A percentile compares a stretch with the other conserved stretches of the same genome.
Evolutionary conservation across 2,113 vertebrate species (phyloP).

Genomic region (Egretta garzetta): DNA sequence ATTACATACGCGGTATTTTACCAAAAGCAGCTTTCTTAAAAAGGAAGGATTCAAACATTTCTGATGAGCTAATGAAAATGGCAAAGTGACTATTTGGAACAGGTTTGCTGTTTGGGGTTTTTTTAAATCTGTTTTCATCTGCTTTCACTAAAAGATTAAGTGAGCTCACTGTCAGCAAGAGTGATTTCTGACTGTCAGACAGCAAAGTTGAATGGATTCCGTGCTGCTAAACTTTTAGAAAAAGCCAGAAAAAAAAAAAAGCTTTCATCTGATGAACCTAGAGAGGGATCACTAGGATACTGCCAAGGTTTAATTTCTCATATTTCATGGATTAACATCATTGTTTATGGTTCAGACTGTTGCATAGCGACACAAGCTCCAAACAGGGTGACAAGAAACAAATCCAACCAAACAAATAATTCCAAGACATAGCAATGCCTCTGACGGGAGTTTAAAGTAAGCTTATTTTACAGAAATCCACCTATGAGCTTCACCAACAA

Average conservation of each 20-base stretch:
- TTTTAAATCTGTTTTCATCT: background rate
- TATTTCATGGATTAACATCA: constrained; percentile 50
- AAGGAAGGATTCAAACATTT: background rate
- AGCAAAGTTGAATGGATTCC: background rate
- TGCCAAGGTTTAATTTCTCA: constrained; percentile 19
- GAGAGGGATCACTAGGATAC: background rate
- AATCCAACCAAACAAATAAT: constrained; percentile 15
- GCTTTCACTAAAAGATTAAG: background rate
- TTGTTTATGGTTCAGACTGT: constrained; percentile 22
- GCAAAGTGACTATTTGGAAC: background rate
- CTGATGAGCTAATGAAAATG: background rate
- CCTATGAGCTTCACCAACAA: background rate
- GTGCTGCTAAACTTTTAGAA: background rate
- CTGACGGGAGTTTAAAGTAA: background rate
- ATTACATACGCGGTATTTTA: background rate
- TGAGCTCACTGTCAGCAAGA: background rate
- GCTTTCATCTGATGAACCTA: constrained; percentile 5
- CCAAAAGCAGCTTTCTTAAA: background rate
- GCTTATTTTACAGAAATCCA: background rate
- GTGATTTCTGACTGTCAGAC: background rate
- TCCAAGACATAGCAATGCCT: background rate
- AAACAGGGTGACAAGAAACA: constrained; percentile 6
- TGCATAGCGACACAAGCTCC: constrained; percentile 32
- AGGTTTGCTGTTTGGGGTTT: background rate
- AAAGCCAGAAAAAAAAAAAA: background rate